Evolutionary conservation across 2,113 vertebrate genomes (phyloP).

Genomic region (Malurus elegans): DNA sequence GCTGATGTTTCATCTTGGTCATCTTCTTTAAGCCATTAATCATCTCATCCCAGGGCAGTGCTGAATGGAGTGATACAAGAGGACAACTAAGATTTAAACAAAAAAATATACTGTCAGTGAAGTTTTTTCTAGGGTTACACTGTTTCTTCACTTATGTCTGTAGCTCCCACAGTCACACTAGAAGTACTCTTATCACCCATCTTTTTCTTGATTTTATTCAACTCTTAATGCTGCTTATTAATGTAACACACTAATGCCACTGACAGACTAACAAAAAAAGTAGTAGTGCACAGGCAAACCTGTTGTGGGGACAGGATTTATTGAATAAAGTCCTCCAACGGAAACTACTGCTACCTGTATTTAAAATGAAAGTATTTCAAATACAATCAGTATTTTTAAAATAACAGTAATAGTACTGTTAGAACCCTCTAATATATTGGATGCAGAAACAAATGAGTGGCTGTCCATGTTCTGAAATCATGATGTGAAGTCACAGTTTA

Average conservation of each 20-base stretch:
- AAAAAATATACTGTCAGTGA: rapidly evolving
- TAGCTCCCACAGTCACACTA: background rate
- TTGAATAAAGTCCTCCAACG: background rate
- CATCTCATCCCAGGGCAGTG: background rate
- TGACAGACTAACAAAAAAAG: background rate
- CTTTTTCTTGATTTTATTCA: background rate
- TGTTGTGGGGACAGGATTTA: background rate
- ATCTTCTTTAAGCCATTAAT: background rate
- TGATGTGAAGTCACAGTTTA: background rate
- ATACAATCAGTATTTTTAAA: background rate
- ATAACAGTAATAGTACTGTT: background rate
- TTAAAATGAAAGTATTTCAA: background rate
- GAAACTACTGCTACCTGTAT: background rate
- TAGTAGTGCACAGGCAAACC: background rate
- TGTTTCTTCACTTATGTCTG: background rate
- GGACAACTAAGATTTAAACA: background rate
- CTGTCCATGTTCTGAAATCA: background rate
- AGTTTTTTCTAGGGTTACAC: background rate
- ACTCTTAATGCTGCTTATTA: background rate
- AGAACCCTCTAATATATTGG: background rate
- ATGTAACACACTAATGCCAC: background rate
- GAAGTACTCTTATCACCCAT: background rate
- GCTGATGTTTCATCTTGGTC: background rate
- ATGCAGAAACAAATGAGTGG: background rate
- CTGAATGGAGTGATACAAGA: background rate